phyloP scores from a whole-genome alignment of 1,140 invertebrate species.

The Theocolax elegans region DNA sequence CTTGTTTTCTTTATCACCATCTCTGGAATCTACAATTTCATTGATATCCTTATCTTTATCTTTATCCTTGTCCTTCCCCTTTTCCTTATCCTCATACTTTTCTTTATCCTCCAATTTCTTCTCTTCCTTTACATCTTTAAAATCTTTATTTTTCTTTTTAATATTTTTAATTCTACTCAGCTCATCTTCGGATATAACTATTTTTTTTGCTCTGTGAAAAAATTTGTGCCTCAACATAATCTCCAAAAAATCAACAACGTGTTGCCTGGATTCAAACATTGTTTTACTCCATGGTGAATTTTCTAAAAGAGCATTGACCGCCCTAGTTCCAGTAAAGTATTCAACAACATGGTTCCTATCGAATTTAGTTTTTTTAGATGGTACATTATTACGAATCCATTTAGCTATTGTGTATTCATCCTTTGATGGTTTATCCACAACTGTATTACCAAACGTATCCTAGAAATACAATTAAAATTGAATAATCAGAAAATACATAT shows the following conservation, averaged over 20 bases:
- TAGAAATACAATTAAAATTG: conserved; percentile 55
- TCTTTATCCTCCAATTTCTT: conserved; percentile 61
- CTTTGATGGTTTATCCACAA: conserved; percentile 83
- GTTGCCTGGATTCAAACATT: conserved; percentile 83
- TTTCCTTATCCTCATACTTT: conserved; percentile 68
- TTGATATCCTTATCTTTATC: conserved; percentile 63
- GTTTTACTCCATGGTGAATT: conserved; percentile 89
- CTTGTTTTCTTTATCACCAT: conserved; percentile 68
- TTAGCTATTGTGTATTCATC: conserved; percentile 94
- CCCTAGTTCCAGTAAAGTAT: conserved; percentile 95
- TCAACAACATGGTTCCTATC: conserved; percentile 91
- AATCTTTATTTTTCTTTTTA: conserved; percentile 79
- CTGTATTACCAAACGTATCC: conserved; percentile 71
- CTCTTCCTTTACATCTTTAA: conserved; percentile 68
- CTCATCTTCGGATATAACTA: conserved; percentile 63
- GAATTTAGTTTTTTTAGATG: conserved; percentile 94
- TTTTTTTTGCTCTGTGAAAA: conserved; percentile 94
- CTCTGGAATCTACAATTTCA: conserved; percentile 67
- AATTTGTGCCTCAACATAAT: conserved; percentile 91
- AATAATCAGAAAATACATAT: not conserved
- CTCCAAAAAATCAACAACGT: conserved; percentile 85
- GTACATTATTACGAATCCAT: conserved; percentile 92
- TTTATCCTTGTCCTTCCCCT: conserved; percentile 71
- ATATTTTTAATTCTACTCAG: conserved; percentile 68
- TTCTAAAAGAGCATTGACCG: conserved; percentile 89